A percentile compares a stretch with the other conserved stretches of the same genome.
These are phyloP conservation scores for Ophraella communa DNA, from an alignment of 2,888 invertebrate species.

Conservation along the genomic window DNA sequence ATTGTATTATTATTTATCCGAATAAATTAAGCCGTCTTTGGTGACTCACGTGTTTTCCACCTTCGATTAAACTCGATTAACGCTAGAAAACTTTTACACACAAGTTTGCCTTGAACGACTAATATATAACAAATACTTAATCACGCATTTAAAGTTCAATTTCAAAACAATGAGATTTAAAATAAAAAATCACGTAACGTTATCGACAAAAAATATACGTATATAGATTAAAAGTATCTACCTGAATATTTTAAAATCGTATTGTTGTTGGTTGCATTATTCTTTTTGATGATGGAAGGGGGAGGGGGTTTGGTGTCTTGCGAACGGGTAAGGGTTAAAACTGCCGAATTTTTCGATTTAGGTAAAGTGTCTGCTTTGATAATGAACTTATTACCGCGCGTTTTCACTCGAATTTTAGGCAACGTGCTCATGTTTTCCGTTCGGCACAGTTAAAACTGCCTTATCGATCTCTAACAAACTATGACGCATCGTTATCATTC, in stretches of 20 bases:
- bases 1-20: neutral
- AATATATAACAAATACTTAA: neutral
- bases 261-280: constrained; percentile 33
- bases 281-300: constrained; percentile 12
- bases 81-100: neutral
- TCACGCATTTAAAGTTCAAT: constrained; percentile 9
- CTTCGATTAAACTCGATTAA: neutral
- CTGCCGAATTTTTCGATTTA: constrained; percentile 44
- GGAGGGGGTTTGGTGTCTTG: constrained; percentile 20
- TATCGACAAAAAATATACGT: neutral
- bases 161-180: neutral
- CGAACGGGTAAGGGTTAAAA: constrained; percentile 35
- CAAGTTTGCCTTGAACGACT: neutral
- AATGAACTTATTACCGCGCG: constrained; percentile 50
- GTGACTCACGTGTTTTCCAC: constrained; percentile 7
- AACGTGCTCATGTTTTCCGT: constrained; percentile 50
- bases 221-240: too few relatives aligned
- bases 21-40: neutral
- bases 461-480: constrained; percentile 28
- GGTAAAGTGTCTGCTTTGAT: constrained; percentile 49
- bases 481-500: constrained; percentile 25
- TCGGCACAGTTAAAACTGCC: constrained; percentile 7
- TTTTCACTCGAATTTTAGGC: constrained; percentile 56
- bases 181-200: neutral
- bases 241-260: constrained; percentile 45